Evolutionary conservation across 1,140 invertebrate species (phyloP).

Genomic region (Sipha flava): DNA sequence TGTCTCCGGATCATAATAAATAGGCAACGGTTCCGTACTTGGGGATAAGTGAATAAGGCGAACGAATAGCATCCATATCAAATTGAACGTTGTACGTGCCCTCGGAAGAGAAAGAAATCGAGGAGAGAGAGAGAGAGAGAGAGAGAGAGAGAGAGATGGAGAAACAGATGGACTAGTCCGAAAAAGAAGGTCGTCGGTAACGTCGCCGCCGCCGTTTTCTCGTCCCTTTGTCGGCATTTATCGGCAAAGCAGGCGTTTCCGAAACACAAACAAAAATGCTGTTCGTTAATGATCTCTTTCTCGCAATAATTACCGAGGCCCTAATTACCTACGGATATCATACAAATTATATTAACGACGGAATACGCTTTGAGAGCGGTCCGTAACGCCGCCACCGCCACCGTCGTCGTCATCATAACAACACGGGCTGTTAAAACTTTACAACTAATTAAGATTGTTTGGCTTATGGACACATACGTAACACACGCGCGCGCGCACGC

Average conservation of each 20-base stretch:
- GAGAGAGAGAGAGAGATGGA: too few relatives aligned
- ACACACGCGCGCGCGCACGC: not conserved
- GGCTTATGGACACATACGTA: conserved; percentile 23
- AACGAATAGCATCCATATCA: too few relatives aligned
- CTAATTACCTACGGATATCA: conserved; percentile 32
- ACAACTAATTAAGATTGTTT: conserved; percentile 33
- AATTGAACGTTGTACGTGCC: too few relatives aligned
- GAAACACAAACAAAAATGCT: conserved; percentile 21
- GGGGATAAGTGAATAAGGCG: too few relatives aligned
- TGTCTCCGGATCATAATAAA: too few relatives aligned
- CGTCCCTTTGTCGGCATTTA: conserved; percentile 1
- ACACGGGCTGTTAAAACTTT: conserved; percentile 28
- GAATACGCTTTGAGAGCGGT: conserved; percentile 24
- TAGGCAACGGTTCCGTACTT: too few relatives aligned
- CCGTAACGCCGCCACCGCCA: not conserved
- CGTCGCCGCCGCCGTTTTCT: not conserved
- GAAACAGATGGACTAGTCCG: not conserved
- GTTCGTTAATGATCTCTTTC: conserved; percentile 18
- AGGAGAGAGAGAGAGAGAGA: too few relatives aligned
- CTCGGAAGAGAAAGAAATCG: too few relatives aligned
- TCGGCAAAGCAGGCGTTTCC: not conserved
- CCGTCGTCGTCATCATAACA: not conserved
- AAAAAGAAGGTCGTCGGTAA: not conserved
- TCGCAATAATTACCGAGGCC: not conserved
- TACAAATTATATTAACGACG: conserved; percentile 21